These are phyloP conservation scores for Stichopus chloronotus DNA, from an alignment of 35 echinoderm and acorn worm genomes.

Conservation along the genomic window DNA sequence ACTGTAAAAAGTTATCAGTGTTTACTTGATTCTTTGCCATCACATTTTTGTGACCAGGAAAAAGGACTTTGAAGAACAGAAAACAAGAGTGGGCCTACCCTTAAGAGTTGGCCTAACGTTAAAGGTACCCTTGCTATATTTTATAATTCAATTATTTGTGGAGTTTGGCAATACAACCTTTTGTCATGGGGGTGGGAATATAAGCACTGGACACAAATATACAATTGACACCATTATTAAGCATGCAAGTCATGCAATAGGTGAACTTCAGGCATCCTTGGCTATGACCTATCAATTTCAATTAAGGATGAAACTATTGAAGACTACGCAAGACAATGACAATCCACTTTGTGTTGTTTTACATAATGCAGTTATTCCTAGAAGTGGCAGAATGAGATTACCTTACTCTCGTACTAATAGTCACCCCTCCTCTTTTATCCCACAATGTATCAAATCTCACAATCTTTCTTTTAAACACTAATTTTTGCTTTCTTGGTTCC, in stretches of 20 bases:
- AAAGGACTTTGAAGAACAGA: background rate
- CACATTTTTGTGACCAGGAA: too few relatives aligned
- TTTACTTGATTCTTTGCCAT: too few relatives aligned
- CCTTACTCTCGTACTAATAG: background rate
- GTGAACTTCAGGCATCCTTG: background rate
- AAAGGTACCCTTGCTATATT: background rate
- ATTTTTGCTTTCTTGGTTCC: too few relatives aligned
- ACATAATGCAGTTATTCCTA: background rate
- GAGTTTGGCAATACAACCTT: slow-evolving; percentile 1
- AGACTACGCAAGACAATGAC: background rate
- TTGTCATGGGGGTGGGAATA: background rate
- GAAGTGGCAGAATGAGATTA: background rate
- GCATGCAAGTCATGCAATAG: background rate
- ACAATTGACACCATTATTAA: background rate
- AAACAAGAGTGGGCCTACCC: background rate
- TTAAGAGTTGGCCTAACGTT: background rate
- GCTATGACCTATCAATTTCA: background rate
- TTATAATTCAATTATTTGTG: background rate
- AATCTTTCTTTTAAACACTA: too few relatives aligned
- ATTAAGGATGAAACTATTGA: background rate
- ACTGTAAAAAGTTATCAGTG: too few relatives aligned
- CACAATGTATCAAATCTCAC: background rate
- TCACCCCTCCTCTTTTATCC: background rate
- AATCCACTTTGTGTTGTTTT: background rate
- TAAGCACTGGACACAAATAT: background rate